Base-by-base conservation (phyloP, 1,140 invertebrate species). In the Orchesella cincta region DNA sequence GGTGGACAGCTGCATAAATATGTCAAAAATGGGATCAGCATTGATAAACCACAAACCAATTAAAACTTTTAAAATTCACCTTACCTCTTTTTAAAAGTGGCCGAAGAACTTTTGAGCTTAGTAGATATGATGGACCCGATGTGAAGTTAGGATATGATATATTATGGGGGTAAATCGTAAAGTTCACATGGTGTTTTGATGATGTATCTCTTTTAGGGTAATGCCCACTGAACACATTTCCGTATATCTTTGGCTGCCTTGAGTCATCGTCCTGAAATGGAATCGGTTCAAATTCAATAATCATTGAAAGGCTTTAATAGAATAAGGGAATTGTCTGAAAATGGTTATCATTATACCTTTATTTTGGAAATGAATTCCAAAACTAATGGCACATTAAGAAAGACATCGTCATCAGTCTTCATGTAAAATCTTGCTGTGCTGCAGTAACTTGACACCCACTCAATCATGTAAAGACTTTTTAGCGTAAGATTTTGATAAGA, bases 401-500 rank as follows among this genome's bases (percentile, higher is more conserved):
- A 83, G 1, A 84, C 80, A 73, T 84, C 84, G 74, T 84, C 83
- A 79, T 86, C 85, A 28, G 83, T 82, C 80, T 86, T 86, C 12
- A 86, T 74, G 35, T 86, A 70, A 73, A 82, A 82, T 72, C 79
- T 79, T 8, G 81, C 81, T n/a, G 81, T 76, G 3, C 82, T 75
- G 75, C 85, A 86, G 67, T 81, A 76, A 29, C 73, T 39, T 5
- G 77, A 23, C 16, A 82, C 78, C 85, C 85, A 86, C 18, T 82
- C 77, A 12, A 86, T 52, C 35, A 85, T 77, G 28, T 84, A 81
- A 26, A 85, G 57, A n/a, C 82, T 85, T 81, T 86, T 86, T 12
- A 85, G 74, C 1, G 83, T 84, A 16, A 86, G 77, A 73, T 85
- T 86, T n/a, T 78, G 52, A 71, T 86, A 86, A 1, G 81, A 79